phyloP scores from a whole-genome alignment of 2,113 vertebrate species.

The Vulpes lagopus region DNA sequence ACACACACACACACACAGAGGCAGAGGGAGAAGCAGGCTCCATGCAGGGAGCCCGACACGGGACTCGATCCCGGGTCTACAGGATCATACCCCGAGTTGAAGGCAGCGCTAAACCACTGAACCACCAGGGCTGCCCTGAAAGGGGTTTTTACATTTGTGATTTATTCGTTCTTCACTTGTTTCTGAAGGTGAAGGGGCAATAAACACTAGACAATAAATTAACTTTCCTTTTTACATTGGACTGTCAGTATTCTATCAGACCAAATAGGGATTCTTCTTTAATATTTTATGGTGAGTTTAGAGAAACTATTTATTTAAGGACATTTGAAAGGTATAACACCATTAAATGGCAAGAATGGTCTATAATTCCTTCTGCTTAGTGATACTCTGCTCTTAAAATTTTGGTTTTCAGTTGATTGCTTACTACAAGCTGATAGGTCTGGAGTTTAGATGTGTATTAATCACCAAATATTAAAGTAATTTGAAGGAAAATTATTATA shows the following conservation, averaged over 20 bases:
- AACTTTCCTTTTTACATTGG: neutral
- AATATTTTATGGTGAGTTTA: neutral
- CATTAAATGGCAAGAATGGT: neutral
- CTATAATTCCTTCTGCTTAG: neutral
- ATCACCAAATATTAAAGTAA: neutral
- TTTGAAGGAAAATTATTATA: neutral
- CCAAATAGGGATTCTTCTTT: neutral
- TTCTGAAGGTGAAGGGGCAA: neutral
- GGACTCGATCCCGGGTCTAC: no score
- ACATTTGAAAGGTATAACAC: neutral
- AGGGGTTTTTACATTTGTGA: neutral
- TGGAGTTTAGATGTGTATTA: neutral
- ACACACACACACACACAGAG: no score
- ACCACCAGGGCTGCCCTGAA: neutral
- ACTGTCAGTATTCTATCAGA: neutral
- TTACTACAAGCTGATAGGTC: constrained; percentile 1
- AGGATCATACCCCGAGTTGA: no score
- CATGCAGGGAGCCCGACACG: no score
- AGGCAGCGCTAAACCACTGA: no score
- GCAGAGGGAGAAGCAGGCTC: no score
- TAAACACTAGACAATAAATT: neutral
- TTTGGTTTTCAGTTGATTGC: constrained; percentile 1
- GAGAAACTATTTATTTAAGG: neutral
- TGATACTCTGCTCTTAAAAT: neutral
- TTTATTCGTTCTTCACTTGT: neutral